A percentile compares a stretch with the other conserved stretches of the same genome.
Evolutionary conservation across 1,140 invertebrate genomes (phyloP).

Genomic region (Mylabris phalerata): DNA sequence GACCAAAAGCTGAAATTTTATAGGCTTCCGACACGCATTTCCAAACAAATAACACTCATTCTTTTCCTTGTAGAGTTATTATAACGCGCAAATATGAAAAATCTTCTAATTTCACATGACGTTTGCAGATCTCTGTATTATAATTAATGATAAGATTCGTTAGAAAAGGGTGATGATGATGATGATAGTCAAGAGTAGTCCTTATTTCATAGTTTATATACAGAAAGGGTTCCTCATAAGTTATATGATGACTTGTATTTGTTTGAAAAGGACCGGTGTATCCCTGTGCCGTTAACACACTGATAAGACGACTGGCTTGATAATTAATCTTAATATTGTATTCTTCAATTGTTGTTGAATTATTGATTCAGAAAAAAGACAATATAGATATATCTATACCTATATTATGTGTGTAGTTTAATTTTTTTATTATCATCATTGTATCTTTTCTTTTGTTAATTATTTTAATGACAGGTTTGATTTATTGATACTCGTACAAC

Average conservation of each 20-base stretch:
- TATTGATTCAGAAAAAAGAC: neutral
- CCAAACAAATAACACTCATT: too few relatives aligned
- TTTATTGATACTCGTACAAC: constrained; percentile 17
- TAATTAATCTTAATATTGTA: constrained; percentile 34
- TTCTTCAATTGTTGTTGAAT: constrained; percentile 24
- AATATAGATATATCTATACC: neutral
- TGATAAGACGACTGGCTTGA: constrained; percentile 23
- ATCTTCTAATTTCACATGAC: constrained; percentile 31
- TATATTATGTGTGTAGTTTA: neutral
- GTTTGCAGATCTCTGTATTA: constrained; percentile 27
- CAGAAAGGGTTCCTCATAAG: too few relatives aligned
- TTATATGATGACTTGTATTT: constrained; percentile 25
- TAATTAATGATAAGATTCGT: constrained; percentile 29
- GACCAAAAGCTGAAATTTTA: too few relatives aligned
- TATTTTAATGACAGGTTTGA: constrained; percentile 25
- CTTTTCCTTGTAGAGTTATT: too few relatives aligned
- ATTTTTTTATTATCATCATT: neutral
- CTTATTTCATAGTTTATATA: too few relatives aligned
- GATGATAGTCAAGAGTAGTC: too few relatives aligned
- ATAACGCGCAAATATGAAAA: constrained; percentile 5
- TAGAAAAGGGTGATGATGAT: neutral
- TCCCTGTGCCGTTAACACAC: constrained; percentile 6
- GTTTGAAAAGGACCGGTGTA: constrained; percentile 26
- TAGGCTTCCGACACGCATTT: too few relatives aligned
- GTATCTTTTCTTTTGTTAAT: constrained; percentile 20